Evolutionary conservation across 2,888 invertebrate species (phyloP).

Genomic region (Plebejus anna): DNA sequence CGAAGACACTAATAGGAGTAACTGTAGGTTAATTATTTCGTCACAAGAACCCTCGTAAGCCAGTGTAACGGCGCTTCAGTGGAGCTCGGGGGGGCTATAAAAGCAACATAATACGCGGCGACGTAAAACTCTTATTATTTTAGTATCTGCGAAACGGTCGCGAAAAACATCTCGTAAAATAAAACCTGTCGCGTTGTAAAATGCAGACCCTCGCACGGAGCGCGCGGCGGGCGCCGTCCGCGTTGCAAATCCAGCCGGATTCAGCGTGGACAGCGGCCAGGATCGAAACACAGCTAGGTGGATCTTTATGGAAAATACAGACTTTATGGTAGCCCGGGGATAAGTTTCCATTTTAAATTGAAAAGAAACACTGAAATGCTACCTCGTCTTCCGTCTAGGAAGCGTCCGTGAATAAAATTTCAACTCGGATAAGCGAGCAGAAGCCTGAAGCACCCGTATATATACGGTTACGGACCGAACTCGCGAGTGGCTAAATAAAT

Average conservation of each 20-base stretch:
- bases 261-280: slow-evolving; percentile 71
- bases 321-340: slow-evolving; percentile 77
- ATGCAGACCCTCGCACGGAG: slow-evolving; percentile 56
- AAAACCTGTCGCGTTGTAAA: slow-evolving; percentile 64
- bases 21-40: slow-evolving; percentile 75
- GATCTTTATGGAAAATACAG: slow-evolving; percentile 78
- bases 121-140: slow-evolving; percentile 78
- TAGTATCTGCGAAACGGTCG: slow-evolving; percentile 76
- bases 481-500: slow-evolving; percentile 42
- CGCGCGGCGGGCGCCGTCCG: slow-evolving; percentile 56
- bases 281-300: slow-evolving; percentile 67
- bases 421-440: slow-evolving; percentile 63
- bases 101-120: slow-evolving; percentile 75
- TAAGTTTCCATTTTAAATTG: slow-evolving; percentile 79
- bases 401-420: slow-evolving; percentile 71
- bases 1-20: slow-evolving; percentile 65
- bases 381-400: slow-evolving; percentile 68
- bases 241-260: slow-evolving; percentile 71
- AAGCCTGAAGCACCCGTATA: slow-evolving; percentile 67
- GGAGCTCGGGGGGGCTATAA: slow-evolving; percentile 69
- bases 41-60: slow-evolving; percentile 74
- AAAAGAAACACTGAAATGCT: slow-evolving; percentile 75
- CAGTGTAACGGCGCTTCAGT: slow-evolving; percentile 71
- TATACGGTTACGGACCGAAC: slow-evolving; percentile 63
- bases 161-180: slow-evolving; percentile 76